phyloP scores from a whole-genome alignment of 2,797 vertebrate genomes.

The Tokudaia muenninki region DNA sequence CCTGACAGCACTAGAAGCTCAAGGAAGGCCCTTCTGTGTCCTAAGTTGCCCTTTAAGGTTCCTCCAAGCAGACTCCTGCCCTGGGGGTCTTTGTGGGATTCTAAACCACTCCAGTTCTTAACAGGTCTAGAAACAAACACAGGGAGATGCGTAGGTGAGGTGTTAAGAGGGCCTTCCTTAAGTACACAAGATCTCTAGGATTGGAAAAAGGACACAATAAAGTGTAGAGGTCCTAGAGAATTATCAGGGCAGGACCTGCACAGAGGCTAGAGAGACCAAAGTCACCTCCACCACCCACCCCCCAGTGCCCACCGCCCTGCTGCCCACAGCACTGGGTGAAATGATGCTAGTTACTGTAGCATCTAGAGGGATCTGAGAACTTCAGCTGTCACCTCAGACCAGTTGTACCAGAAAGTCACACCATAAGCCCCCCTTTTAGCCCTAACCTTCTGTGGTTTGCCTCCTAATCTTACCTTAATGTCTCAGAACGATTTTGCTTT shows the following conservation, averaged over 20 bases:
- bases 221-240: neutral
- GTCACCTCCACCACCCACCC: too few relatives aligned
- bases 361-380: neutral
- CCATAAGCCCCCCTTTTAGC: too few relatives aligned
- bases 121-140: neutral
- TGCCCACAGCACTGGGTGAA: neutral
- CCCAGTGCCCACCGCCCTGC: neutral
- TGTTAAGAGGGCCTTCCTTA: neutral
- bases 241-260: too few relatives aligned
- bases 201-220: neutral
- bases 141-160: neutral
- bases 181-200: neutral
- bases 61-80: neutral
- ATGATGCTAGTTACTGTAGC: too few relatives aligned
- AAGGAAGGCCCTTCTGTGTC: neutral
- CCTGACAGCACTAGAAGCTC: neutral
- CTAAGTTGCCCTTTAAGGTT: neutral
- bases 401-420: too few relatives aligned
- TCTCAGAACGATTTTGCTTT: neutral
- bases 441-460: neutral
- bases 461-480: too few relatives aligned
- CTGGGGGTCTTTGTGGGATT: accelerated
- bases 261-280: neutral
- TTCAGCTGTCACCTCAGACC: neutral
- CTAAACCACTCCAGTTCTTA: neutral